Conservation (phyloP, 2,888 invertebrate genomes). For the Gortyna flavago region DNA sequence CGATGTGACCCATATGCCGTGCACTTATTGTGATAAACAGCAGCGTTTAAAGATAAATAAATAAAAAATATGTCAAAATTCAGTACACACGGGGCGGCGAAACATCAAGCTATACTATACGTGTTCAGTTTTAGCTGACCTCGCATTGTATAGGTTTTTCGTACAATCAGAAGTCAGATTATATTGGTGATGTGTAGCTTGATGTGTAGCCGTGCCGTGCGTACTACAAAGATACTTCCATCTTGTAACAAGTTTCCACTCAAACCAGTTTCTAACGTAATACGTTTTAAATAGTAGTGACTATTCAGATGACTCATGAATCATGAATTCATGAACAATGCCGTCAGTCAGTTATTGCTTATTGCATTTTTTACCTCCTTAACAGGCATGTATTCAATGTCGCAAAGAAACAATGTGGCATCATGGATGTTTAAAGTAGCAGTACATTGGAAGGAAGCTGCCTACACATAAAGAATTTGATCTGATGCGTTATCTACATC, state of each 20-base stretch:
- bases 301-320: conserved; percentile 46
- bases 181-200: not conserved
- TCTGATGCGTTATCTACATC: conserved; percentile 27
- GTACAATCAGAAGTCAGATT: not conserved
- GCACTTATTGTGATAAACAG: not conserved
- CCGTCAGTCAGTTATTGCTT: conserved; percentile 49
- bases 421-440: conserved; percentile 63
- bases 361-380: conserved; percentile 60
- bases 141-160: not conserved
- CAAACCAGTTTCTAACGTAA: conserved; percentile 46
- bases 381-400: conserved; percentile 67
- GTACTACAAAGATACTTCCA: not conserved
- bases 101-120: not conserved
- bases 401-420: conserved; percentile 68
- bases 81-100: conserved; percentile 1
- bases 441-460: conserved; percentile 46
- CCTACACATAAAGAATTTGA: conserved; percentile 34
- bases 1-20: not conserved
- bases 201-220: not conserved
- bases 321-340: conserved; percentile 58
- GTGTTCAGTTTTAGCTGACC: not conserved
- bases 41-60: not conserved
- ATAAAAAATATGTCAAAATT: conserved; percentile 9
- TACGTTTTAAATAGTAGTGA: conserved; percentile 62
- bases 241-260: conserved; percentile 13